A percentile compares a stretch with the other conserved stretches of the same genome.
These are phyloP conservation scores for Orchesellides sinensis DNA, from an alignment of 2,888 invertebrate species.

Conservation along the genomic window DNA sequence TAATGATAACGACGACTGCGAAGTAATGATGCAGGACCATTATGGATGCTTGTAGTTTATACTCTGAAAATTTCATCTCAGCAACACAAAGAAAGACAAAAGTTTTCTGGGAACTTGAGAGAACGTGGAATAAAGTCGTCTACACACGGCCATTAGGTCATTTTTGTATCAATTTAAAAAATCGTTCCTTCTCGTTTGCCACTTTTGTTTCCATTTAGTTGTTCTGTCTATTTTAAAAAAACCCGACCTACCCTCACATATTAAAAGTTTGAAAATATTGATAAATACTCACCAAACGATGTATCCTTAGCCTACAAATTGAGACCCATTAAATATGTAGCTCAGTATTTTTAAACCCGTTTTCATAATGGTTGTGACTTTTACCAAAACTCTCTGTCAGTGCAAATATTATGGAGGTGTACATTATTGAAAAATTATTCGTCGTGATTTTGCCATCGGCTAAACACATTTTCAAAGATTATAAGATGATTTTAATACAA, in stretches of 20 bases:
- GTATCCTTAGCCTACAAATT: too few species aligned
- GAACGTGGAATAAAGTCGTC: slow-evolving; percentile 31
- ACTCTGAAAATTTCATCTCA: too few species aligned
- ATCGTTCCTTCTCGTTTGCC: slow-evolving; percentile 24
- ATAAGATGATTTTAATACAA: slow-evolving; percentile 9
- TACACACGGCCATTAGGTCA: slow-evolving; percentile 37
- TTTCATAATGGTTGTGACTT: too few species aligned
- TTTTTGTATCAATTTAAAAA: slow-evolving; percentile 54
- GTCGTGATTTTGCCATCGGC: slow-evolving; percentile 24
- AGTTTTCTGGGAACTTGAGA: slow-evolving; percentile 42
- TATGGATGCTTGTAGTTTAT: too few species aligned
- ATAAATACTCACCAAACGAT: too few species aligned
- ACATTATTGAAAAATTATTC: neutral
- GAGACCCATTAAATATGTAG: neutral
- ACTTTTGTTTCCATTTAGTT: neutral
- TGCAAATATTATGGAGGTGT: neutral
- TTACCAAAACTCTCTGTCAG: too few species aligned
- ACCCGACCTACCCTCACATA: slow-evolving; percentile 33
- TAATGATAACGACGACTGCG: slow-evolving; percentile 64
- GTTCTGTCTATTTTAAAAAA: neutral
- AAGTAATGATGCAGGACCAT: slow-evolving; percentile 59
- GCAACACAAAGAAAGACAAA: neutral
- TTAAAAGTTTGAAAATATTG: too few species aligned
- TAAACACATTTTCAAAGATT: slow-evolving; percentile 2
- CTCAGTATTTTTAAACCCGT: neutral